Evolutionary conservation across 2,888 invertebrate species (phyloP).

Genomic region (Julus scandinavius): DNA sequence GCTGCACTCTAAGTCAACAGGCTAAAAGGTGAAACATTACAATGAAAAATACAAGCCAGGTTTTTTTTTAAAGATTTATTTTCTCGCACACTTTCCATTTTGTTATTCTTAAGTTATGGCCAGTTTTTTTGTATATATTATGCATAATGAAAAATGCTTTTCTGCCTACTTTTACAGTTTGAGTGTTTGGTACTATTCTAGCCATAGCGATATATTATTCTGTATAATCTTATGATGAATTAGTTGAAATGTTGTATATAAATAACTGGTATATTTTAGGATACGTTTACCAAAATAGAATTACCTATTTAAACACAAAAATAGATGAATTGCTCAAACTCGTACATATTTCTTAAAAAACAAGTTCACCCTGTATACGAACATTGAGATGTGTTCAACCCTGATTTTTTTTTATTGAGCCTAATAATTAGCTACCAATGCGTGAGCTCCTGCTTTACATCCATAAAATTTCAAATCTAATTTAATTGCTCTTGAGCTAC

Average conservation of each 20-base stretch:
- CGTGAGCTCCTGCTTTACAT: background rate
- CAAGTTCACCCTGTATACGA: background rate
- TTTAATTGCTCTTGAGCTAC: constrained; percentile 26
- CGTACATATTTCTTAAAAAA: background rate
- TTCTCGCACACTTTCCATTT: background rate
- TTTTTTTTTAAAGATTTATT: background rate
- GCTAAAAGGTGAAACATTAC: background rate
- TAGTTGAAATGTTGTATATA: no score
- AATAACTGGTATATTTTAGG: no score
- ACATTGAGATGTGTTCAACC: background rate
- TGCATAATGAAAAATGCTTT: no score
- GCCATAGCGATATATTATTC: no score
- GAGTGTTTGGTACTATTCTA: no score
- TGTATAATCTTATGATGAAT: no score
- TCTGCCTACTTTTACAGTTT: no score
- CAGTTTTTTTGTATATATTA: no score
- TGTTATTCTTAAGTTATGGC: background rate
- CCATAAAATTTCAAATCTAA: background rate
- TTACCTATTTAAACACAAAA: no score
- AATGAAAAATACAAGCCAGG: background rate
- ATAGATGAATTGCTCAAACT: no score
- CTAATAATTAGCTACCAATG: background rate
- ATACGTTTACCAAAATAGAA: no score
- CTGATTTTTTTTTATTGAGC: background rate
- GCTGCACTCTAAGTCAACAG: background rate